Percentiles rank a stretch among this genome's conserved stretches.
These are phyloP conservation scores for Conus canariensis DNA, from an alignment of 2,888 invertebrate species.

Conservation along the genomic window DNA sequence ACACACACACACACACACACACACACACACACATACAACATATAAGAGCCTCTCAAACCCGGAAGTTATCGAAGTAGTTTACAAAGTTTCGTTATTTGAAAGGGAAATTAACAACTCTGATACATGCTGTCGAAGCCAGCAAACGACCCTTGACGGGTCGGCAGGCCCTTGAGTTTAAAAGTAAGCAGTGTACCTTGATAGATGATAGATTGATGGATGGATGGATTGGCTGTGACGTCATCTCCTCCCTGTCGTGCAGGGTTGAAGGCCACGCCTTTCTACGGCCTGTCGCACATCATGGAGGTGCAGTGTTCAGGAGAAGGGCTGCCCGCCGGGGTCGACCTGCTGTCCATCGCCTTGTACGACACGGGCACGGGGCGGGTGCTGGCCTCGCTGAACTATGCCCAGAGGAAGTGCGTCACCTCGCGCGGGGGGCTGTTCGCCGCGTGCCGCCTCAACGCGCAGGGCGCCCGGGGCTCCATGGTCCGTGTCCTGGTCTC, in stretches of 20 bases:
- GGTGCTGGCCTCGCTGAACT: constrained; percentile 37
- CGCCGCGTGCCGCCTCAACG: constrained; percentile 1
- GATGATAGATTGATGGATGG: too few species aligned
- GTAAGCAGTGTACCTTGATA: too few species aligned
- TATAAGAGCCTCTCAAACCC: too few species aligned
- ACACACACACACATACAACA: too few species aligned
- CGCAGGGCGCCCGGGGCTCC: neutral
- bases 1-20: too few species aligned
- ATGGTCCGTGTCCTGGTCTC: neutral
- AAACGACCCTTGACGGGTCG: too few species aligned
- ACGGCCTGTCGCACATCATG: constrained; percentile 1
- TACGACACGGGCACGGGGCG: neutral
- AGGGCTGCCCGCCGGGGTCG: constrained; percentile 16
- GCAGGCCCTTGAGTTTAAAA: too few species aligned
- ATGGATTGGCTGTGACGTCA: too few species aligned
- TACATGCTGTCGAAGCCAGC: too few species aligned
- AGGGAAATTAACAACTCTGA: too few species aligned
- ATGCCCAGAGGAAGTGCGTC: constrained; percentile 26
- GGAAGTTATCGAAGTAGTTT: too few species aligned
- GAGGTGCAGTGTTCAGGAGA: constrained; percentile 37
- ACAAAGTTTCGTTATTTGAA: too few species aligned
- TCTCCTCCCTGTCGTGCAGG: neutral
- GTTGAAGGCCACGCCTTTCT: neutral
- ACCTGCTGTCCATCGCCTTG: constrained; percentile 28
- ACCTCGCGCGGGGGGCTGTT: constrained; percentile 15